A percentile compares a stretch with the other conserved stretches of the same genome.
These are phyloP conservation scores for Diprion similis DNA, from an alignment of 1,140 invertebrate genomes.

Conservation along the genomic window DNA sequence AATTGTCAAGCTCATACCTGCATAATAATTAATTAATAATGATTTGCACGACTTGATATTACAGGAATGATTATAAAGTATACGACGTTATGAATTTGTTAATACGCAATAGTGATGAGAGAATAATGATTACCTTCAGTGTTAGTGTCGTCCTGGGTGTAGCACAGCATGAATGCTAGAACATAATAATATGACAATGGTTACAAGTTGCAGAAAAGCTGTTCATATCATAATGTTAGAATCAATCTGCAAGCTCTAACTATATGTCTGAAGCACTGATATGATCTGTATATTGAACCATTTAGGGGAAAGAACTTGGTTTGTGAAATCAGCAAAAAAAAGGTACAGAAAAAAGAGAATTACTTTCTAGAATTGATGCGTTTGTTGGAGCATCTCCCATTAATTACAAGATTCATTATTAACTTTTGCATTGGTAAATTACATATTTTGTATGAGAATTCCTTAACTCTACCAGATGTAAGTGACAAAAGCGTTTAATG, in stretches of 20 bases:
- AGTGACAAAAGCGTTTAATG: no score
- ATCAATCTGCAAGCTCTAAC: slow-evolving; percentile 35
- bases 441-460: no score
- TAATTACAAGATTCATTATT: no score
- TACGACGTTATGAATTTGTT: slow-evolving; percentile 20
- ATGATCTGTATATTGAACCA: neutral
- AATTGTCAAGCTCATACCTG: no score
- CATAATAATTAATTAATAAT: no score
- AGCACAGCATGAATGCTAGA: slow-evolving; percentile 91
- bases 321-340: neutral
- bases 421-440: no score
- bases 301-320: neutral
- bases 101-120: slow-evolving; percentile 31
- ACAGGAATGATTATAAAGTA: no score
- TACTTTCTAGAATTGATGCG: neutral
- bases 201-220: slow-evolving; percentile 34
- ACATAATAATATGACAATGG: slow-evolving; percentile 65
- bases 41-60: no score
- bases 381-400: no score
- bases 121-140: slow-evolving; percentile 75
- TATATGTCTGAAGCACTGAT: neutral
- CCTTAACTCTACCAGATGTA: no score
- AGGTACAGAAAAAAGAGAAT: neutral
- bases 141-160: slow-evolving; percentile 88
- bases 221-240: slow-evolving; percentile 17